Percentiles rank a stretch among this genome's conserved stretches.
These are phyloP conservation scores for Notechis scutatus DNA, from an alignment of 2,113 vertebrate species.

Conservation along the genomic window DNA sequence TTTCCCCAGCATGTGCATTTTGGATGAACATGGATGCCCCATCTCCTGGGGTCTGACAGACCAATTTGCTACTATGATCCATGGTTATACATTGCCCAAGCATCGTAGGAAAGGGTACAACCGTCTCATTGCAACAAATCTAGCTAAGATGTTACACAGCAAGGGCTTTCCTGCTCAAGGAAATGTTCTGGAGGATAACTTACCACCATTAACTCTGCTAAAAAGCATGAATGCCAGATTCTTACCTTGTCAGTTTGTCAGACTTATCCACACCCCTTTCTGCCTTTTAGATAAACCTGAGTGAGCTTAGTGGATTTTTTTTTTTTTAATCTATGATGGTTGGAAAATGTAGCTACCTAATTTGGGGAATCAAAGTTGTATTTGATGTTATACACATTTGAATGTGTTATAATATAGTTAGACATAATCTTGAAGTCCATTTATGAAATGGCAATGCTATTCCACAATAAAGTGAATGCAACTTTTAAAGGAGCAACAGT, in stretches of 20 bases:
- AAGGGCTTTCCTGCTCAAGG: constrained; percentile 56
- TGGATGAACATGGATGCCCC: constrained; percentile 47
- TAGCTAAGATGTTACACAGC: constrained; percentile 55
- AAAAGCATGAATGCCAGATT: constrained; percentile 30
- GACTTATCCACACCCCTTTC: constrained; percentile 56
- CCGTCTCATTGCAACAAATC: constrained; percentile 33
- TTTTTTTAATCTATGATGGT: neutral
- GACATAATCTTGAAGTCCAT: neutral
- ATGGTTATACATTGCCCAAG: constrained; percentile 55
- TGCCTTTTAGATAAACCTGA: neutral
- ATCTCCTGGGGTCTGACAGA: constrained; percentile 65
- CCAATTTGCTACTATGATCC: constrained; percentile 67
- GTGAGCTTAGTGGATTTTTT: neutral
- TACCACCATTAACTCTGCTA: constrained; percentile 19
- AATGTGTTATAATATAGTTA: neutral
- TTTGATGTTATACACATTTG: neutral
- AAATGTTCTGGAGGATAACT: constrained; percentile 49
- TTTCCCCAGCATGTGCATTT: constrained; percentile 66
- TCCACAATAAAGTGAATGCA: neutral
- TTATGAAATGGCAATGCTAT: neutral
- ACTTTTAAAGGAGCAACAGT: neutral
- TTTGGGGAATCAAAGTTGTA: neutral
- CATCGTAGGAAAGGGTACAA: constrained; percentile 56
- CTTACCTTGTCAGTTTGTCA: constrained; percentile 51
- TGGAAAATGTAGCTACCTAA: neutral